These are phyloP conservation scores for Glaucopsyche alexis DNA, from an alignment of 2,888 invertebrate species.

Conservation along the genomic window DNA sequence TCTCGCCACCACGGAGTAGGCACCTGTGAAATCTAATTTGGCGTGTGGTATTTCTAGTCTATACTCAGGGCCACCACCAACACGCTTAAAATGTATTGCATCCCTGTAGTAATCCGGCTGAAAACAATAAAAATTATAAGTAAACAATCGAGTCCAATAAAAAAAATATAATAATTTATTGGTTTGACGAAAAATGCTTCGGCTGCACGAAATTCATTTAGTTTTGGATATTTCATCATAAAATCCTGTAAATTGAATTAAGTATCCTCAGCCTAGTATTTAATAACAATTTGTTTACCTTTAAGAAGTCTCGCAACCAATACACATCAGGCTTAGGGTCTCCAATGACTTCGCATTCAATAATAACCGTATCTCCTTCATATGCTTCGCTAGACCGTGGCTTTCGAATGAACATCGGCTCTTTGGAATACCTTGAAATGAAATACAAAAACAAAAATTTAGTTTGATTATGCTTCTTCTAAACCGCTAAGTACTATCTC, in stretches of 20 bases:
- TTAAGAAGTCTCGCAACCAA: constrained; percentile 92
- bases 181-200: no score
- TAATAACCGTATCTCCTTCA: constrained; percentile 92
- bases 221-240: neutral
- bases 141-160: neutral
- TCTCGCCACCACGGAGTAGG: constrained; percentile 90
- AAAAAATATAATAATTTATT: no score
- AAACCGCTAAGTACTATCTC: no score
- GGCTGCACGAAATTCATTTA: no score
- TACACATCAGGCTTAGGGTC: constrained; percentile 93
- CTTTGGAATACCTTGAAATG: constrained; percentile 85
- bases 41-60: constrained; percentile 92
- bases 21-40: constrained; percentile 91
- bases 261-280: neutral
- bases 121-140: constrained; percentile 43
- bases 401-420: constrained; percentile 90
- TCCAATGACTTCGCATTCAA: constrained; percentile 92
- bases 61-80: constrained; percentile 89
- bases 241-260: neutral
- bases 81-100: constrained; percentile 88
- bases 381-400: constrained; percentile 89
- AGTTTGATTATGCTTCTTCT: neutral
- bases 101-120: constrained; percentile 94
- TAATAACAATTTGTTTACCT: constrained; percentile 72
- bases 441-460: constrained; percentile 26